Base-by-base conservation (phyloP, 2,888 invertebrate species). In the Argynnis bischoffii region DNA sequence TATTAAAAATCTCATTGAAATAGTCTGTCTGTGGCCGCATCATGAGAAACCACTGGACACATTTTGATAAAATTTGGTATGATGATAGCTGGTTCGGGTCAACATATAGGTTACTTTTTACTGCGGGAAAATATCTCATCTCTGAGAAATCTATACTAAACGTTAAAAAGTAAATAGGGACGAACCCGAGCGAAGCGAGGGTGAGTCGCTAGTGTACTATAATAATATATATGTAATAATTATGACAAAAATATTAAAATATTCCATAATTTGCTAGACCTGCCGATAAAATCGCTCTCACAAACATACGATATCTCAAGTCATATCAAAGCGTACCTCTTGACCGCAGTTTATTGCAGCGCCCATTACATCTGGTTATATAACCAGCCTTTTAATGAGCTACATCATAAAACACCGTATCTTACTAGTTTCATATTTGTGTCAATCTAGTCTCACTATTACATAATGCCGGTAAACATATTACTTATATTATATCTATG, bases 291-390 rank as follows among this genome's bases (percentile, higher is more conserved):
- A 66, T 21, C 60, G 4, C 41, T 41, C 14, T 8, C 2, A 14
- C 11, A 18, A 31, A 18, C 6, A 18, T 47, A 18, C 6, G 6
- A 41, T 66, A 66, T 66, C 66, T 61, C 50, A 8, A 50, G 61
- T 61, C 61, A 61, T 66, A 60, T 63, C 48, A 50, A 48, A 61
- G 41, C 21, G 54, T 61, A n/a, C 54, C 35, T 61, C 50, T 55
- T 61, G 66, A 61, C 66, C 66, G 55, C 35, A 54, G 47, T 61
- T 21, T 48, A n/a, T 61, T 21, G 13, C 50, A 46, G 14, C 16
- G n/a, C 47, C 41, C 61, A 60, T 66, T 66, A 61, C 41, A 26
- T 21, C 35, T 66, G 14, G 48, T 66, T 66, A 66, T 35, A 48
- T 66, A 66, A 66, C 21, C 16, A 41, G 21, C 46, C 46, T 26